phyloP scores from a whole-genome alignment of 2,888 invertebrate species.

The Sipha maydis region DNA sequence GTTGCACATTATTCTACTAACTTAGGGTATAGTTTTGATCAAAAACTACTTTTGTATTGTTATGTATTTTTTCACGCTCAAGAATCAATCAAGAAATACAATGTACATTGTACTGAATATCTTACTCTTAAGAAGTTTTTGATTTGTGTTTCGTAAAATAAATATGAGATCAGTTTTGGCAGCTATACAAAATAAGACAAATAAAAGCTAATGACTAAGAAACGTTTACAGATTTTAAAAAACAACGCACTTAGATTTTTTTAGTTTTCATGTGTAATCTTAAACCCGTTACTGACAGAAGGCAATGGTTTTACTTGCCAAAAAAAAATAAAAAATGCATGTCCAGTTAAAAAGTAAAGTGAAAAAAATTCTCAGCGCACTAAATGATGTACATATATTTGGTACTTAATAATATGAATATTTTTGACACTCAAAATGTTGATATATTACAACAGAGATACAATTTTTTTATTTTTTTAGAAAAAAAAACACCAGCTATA shows the following conservation, averaged over 20 bases:
- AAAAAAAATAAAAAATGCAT: neutral
- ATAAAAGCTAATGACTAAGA: constrained; percentile 23
- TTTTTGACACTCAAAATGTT: neutral
- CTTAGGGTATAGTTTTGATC: no score
- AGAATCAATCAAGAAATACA: neutral
- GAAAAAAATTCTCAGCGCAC: neutral
- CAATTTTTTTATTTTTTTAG: neutral
- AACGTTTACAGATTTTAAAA: constrained; percentile 23
- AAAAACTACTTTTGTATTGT: neutral
- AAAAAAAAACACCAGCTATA: neutral
- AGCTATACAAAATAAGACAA: neutral
- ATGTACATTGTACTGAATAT: neutral
- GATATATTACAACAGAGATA: neutral
- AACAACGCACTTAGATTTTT: neutral
- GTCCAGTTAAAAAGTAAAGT: constrained; percentile 1
- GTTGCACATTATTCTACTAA: neutral
- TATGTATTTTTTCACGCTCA: neutral
- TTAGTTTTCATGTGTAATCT: constrained; percentile 34
- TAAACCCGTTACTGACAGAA: neutral
- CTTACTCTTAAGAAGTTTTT: neutral
- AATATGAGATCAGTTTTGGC: constrained; percentile 17
- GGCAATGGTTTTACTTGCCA: constrained; percentile 1
- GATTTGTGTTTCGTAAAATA: constrained; percentile 1
- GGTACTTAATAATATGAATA: neutral
- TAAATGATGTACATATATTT: neutral